Conservation (phyloP, 1,140 invertebrate genomes). For the Leptoteleia sp. region DNA sequence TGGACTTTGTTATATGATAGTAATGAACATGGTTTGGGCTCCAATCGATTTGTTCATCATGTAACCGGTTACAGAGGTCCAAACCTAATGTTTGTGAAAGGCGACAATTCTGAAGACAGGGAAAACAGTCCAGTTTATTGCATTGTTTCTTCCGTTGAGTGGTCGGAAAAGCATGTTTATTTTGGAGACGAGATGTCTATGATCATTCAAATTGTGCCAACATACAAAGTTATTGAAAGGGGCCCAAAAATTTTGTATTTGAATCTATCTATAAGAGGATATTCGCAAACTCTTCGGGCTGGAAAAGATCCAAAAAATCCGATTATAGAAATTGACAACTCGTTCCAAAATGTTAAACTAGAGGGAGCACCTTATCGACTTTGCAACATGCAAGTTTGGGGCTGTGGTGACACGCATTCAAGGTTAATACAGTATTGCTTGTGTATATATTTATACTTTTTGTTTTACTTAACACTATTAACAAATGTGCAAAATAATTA, state of each 20-base stretch:
- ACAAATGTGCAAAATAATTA: too few species aligned
- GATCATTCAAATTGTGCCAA: slow-evolving; percentile 89
- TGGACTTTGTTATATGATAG: slow-evolving; percentile 93
- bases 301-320: slow-evolving; percentile 89
- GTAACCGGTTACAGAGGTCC: slow-evolving; percentile 92
- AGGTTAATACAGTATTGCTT: slow-evolving; percentile 70
- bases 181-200: slow-evolving; percentile 90
- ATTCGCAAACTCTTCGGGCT: slow-evolving; percentile 91
- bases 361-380: slow-evolving; percentile 82
- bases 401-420: slow-evolving; percentile 87
- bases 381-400: slow-evolving; percentile 88
- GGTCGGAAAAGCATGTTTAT: slow-evolving; percentile 92
- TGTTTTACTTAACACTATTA: too few species aligned
- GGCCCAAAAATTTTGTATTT: slow-evolving; percentile 91
- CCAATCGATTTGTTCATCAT: slow-evolving; percentile 93
- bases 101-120: slow-evolving; percentile 76
- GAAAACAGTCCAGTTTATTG: slow-evolving; percentile 86
- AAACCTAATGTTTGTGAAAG: slow-evolving; percentile 88
- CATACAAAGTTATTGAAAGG: slow-evolving; percentile 85
- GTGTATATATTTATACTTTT: too few species aligned
- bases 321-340: slow-evolving; percentile 84
- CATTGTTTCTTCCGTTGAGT: slow-evolving; percentile 89
- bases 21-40: slow-evolving; percentile 90
- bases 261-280: slow-evolving; percentile 90
- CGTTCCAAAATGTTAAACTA: slow-evolving; percentile 75